These are phyloP conservation scores for Orchestia grillus DNA, from an alignment of 1,140 invertebrate species.

Conservation along the genomic window DNA sequence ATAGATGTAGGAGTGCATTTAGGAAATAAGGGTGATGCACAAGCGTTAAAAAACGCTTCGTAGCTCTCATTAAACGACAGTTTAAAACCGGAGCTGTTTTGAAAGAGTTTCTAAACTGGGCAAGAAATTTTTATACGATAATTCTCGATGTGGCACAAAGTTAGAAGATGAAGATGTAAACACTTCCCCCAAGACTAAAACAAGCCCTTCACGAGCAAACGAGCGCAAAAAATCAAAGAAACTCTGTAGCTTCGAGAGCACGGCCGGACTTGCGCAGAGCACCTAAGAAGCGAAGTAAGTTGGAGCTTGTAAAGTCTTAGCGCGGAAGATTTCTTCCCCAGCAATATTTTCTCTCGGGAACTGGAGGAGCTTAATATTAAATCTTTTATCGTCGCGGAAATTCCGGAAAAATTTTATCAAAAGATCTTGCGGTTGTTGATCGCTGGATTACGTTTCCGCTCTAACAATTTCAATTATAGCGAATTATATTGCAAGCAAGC, in stretches of 20 bases:
- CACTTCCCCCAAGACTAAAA: not conserved
- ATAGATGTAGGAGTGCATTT: not conserved
- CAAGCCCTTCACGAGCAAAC: not conserved
- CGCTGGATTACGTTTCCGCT: not conserved
- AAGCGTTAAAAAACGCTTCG: not conserved
- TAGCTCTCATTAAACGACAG: not conserved
- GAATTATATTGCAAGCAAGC: not conserved
- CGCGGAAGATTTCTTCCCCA: not conserved
- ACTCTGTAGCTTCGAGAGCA: not conserved
- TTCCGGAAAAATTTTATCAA: not conserved
- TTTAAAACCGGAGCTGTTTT: not conserved
- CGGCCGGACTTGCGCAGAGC: not conserved
- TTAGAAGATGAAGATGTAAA: not conserved
- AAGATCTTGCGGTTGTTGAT: not conserved
- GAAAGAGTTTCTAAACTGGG: not conserved
- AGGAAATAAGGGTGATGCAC: not conserved
- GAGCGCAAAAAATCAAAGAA: not conserved
- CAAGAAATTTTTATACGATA: not conserved
- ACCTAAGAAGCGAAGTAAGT: not conserved
- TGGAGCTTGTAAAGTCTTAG: not conserved
- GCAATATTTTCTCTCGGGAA: not conserved
- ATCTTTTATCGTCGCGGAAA: not conserved
- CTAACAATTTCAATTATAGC: not conserved
- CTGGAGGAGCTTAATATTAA: not conserved
- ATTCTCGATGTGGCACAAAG: not conserved